Base-by-base conservation (phyloP, 2,797 vertebrate species). In the Sebastes jordani region DNA sequence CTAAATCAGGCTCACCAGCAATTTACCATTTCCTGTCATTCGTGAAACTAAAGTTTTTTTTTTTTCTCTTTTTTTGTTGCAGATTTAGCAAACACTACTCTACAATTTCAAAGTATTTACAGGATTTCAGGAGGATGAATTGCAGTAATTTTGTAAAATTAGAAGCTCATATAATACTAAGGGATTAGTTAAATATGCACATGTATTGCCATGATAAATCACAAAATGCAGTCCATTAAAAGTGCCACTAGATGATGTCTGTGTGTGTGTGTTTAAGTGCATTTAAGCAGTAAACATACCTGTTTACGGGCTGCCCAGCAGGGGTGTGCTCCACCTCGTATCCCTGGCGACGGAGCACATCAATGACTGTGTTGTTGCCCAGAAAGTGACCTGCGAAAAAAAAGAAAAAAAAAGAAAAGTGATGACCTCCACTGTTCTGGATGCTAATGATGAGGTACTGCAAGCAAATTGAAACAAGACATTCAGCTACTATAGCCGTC, bases 301-400 rank as follows among this genome's bases (percentile, higher is more conserved):
- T 97, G 95, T 88, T 95, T 92, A 97, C 93, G 86, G 95, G 93
- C 86, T 95, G 90, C 91, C 97, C 97, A 81, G 97, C 96, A 8
- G 96, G 96, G 66, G 96, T 96, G 86, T 98, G 97, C 61, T 96
- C 95, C 90, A 97, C 96, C 86, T 97, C 95, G 58, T 97, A 98
- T 71, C 97, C 97, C 88, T 97, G 94, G 70, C 88, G 94, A 88
- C 92, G 95, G 81, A 98, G 95, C 91, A 97, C 96, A 88, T 97
- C 96, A 88, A 98, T 97, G 91, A 97, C 97, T 11, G 96, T 97
- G 89, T 96, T 97, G 95, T 97, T 97, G 88, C 97, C 97, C 88
- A 98, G 95, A 94, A 99, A 98, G 90, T 98, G 97, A 94, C 97
- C 97, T 97, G 95, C 36, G 69, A 56, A 72, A 32, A 61, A 80